phyloP scores from a whole-genome alignment of 2,113 vertebrate genomes.

The Agapornis roseicollis region DNA sequence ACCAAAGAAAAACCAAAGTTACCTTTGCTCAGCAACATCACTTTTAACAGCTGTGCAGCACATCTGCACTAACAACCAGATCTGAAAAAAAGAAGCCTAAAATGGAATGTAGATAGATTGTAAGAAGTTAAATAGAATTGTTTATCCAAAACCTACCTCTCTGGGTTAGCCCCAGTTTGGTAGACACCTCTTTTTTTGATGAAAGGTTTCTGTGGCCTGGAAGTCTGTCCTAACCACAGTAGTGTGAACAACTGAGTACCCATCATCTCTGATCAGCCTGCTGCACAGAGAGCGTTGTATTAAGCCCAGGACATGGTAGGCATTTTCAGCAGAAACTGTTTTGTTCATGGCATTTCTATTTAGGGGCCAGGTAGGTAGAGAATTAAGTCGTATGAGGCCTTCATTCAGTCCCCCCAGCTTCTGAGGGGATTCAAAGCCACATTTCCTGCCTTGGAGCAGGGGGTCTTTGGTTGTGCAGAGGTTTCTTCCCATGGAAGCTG shows the following conservation, averaged over 20 bases:
- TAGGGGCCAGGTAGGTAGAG: not conserved
- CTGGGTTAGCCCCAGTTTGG: not conserved
- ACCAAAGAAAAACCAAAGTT: not conserved
- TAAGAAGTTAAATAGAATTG: not conserved
- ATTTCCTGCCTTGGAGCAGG: not conserved
- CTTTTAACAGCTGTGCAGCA: not conserved
- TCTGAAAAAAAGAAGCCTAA: not conserved
- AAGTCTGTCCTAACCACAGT: not conserved
- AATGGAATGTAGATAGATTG: not conserved
- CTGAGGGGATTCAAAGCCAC: not conserved
- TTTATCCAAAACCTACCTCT: not conserved
- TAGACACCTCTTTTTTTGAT: not conserved
- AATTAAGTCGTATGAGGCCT: not conserved
- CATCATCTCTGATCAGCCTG: not conserved
- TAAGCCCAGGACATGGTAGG: not conserved
- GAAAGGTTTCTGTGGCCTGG: not conserved
- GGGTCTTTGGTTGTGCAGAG: not conserved
- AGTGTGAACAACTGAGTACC: not conserved
- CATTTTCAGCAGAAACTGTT: not conserved
- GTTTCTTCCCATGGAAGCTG: not conserved
- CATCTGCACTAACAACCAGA: not conserved
- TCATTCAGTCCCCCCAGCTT: not conserved
- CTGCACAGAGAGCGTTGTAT: rapidly evolving
- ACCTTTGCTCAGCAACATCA: not conserved
- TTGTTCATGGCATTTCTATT: not conserved